Conservation (phyloP, 2,797 vertebrate species). For the Poliocrania exsul region DNA sequence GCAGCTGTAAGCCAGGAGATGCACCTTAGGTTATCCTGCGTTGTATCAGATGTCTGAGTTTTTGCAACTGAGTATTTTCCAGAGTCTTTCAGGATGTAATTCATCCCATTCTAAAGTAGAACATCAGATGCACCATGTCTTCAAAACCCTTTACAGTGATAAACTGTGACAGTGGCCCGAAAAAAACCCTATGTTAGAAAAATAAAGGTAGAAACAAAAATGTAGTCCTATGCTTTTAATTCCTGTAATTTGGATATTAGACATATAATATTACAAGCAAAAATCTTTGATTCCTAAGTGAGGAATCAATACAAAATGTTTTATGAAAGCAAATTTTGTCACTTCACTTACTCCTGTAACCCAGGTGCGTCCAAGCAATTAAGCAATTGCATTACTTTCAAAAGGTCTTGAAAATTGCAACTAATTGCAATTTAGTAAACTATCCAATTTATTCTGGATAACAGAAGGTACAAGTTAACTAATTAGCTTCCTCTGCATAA, state of each 20-base stretch:
- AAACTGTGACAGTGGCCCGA: neutral
- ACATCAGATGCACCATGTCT: neutral
- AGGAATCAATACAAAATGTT: neutral
- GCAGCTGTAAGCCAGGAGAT: neutral
- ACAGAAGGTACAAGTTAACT: neutral
- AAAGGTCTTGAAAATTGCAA: neutral
- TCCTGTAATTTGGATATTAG: neutral
- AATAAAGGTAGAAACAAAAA: neutral
- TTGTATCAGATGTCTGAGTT: neutral
- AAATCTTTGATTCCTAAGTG: neutral
- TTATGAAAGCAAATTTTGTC: neutral
- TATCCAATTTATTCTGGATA: neutral
- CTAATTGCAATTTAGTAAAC: conserved; percentile 15
- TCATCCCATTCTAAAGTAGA: neutral
- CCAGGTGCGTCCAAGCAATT: neutral
- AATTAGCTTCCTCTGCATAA: neutral
- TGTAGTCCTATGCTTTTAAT: neutral
- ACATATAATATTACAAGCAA: neutral
- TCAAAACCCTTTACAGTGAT: neutral
- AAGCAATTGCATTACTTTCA: neutral
- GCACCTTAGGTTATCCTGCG: neutral
- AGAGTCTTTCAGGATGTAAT: neutral
- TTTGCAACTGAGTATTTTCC: neutral
- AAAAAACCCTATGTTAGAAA: neutral
- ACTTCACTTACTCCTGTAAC: neutral